Evolutionary conservation across 2,888 invertebrate species (phyloP).

Genomic region (Ormyrus labotus): DNA sequence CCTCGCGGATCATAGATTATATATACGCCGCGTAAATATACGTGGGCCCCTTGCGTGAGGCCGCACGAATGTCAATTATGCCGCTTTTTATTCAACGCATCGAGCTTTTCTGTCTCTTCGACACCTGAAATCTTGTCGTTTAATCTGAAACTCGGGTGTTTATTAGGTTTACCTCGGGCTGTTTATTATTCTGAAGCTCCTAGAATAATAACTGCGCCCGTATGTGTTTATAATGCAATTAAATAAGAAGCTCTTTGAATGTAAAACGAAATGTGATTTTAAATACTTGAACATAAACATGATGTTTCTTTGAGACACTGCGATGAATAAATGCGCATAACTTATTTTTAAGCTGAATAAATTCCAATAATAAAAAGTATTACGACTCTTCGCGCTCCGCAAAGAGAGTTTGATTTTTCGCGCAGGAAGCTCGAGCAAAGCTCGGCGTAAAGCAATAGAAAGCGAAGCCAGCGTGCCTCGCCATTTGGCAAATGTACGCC

Average conservation of each 20-base stretch:
- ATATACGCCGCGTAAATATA: constrained; percentile 35
- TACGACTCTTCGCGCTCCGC: neutral
- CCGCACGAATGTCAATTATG: constrained; percentile 26
- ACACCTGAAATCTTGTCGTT: no score
- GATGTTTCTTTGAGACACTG: no score
- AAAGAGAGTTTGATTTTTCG: neutral
- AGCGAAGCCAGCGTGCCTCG: constrained; percentile 13
- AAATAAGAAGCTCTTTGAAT: constrained; percentile 1
- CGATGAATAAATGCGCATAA: no score
- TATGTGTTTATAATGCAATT: constrained; percentile 3
- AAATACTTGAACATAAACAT: no score
- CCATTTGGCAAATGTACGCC: no score
- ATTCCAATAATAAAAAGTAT: no score
- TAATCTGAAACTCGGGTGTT: neutral
- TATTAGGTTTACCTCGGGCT: neutral
- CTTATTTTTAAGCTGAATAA: no score
- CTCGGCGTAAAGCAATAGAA: neutral
- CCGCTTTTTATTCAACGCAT: constrained; percentile 12
- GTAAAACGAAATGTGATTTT: no score
- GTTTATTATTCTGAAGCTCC: neutral
- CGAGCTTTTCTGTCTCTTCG: constrained; percentile 1
- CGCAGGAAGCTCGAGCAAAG: no score
- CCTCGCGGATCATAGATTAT: constrained; percentile 23
- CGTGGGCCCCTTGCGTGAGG: constrained; percentile 23
- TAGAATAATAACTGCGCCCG: no score